These are phyloP conservation scores for Gobionotothen gibberifrons DNA, from an alignment of 2,797 vertebrate species.

Conservation along the genomic window DNA sequence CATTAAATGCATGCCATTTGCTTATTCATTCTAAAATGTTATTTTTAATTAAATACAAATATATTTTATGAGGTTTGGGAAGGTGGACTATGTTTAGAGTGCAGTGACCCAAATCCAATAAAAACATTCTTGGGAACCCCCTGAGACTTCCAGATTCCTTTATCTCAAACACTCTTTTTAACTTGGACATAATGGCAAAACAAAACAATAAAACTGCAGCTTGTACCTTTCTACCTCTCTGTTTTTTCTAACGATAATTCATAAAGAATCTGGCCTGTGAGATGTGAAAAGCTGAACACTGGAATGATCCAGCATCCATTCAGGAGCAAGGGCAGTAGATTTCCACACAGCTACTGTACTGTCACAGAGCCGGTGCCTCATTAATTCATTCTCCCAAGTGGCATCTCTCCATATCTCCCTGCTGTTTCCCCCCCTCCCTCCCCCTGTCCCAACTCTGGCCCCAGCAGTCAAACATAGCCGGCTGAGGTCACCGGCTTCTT, in stretches of 20 bases:
- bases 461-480: constrained; percentile 22
- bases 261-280: not conserved
- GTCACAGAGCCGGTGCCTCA: constrained; percentile 63
- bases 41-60: not conserved
- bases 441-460: constrained; percentile 18
- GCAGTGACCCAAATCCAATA: not conserved
- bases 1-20: not conserved
- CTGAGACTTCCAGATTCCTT: not conserved
- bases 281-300: constrained; percentile 3
- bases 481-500: constrained; percentile 48
- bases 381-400: constrained; percentile 77
- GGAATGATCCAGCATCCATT: constrained; percentile 18
- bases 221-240: not conserved
- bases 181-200: not conserved
- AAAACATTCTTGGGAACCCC: not conserved
- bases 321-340: constrained; percentile 21
- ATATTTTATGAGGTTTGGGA: not conserved
- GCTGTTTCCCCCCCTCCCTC: constrained; percentile 9
- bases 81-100: not conserved
- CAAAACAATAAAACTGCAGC: not conserved
- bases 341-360: constrained; percentile 63
- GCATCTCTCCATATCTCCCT: constrained; percentile 62
- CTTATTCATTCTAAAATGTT: not conserved
- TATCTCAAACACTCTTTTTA: not conserved
- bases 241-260: not conserved